A percentile compares a stretch with the other conserved stretches of the same genome.
Evolutionary conservation across 2,888 invertebrate species (phyloP).

Genomic region (Sinelater perroti): DNA sequence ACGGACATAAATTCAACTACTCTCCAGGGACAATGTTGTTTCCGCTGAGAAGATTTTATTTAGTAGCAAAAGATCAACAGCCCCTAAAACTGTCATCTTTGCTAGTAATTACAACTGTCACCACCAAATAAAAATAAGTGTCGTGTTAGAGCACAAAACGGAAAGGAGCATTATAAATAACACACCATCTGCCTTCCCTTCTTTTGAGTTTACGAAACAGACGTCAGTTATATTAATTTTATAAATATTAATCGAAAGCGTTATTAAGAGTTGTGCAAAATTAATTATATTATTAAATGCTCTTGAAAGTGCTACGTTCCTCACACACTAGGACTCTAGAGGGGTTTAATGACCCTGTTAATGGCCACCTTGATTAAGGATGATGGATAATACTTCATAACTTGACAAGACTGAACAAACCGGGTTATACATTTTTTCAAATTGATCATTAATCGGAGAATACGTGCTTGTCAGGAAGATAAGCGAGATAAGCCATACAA

Average conservation of each 20-base stretch:
- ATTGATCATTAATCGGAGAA: conserved; percentile 23
- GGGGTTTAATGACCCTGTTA: conserved; percentile 22
- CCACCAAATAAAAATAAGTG: conserved; percentile 19
- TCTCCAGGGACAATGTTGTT: no score
- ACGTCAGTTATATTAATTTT: no score
- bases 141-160: neutral
- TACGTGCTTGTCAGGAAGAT: conserved; percentile 8
- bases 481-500: neutral
- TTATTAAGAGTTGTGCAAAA: no score
- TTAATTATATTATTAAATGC: no score
- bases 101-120: conserved; percentile 34
- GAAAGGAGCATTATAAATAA: neutral
- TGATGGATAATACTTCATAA: conserved; percentile 18
- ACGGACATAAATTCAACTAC: no score
- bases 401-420: conserved; percentile 18
- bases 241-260: no score
- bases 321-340: conserved; percentile 12
- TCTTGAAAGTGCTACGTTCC: conserved; percentile 2
- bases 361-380: conserved; percentile 23
- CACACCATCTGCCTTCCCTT: neutral
- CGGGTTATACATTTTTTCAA: conserved; percentile 14
- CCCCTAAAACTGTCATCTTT: conserved; percentile 51
- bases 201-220: neutral
- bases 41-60: conserved; percentile 11
- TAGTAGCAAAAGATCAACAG: conserved; percentile 50